Evolutionary conservation across 2,113 vertebrate species (phyloP).

Genomic region (Dryoscopus gambensis): DNA sequence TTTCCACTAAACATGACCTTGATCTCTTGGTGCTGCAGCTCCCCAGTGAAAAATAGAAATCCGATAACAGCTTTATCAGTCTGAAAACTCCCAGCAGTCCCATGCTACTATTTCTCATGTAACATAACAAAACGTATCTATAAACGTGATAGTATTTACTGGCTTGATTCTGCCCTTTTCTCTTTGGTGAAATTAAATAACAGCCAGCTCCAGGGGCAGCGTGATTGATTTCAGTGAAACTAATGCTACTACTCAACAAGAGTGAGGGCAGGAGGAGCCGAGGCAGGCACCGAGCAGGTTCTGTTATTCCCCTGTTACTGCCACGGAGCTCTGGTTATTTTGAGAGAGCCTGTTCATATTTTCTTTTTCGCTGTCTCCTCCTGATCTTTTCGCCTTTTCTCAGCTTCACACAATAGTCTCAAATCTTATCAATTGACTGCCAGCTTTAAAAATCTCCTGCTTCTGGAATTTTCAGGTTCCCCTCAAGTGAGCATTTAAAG

Average conservation of each 20-base stretch:
- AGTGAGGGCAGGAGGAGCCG: conserved; percentile 8
- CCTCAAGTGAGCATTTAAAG: conserved; percentile 24
- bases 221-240: conserved; percentile 60
- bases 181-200: conserved; percentile 60
- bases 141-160: conserved; percentile 54
- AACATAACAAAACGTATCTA: conserved; percentile 61
- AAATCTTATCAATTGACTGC: background rate
- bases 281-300: background rate
- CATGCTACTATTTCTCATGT: conserved; percentile 53
- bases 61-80: conserved; percentile 53
- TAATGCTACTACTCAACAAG: conserved; percentile 24
- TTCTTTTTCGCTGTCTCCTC: background rate
- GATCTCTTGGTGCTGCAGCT: conserved; percentile 51
- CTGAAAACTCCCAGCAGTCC: conserved; percentile 47
- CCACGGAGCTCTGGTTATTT: conserved; percentile 30
- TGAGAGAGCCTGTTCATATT: conserved; percentile 15
- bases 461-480: conserved; percentile 22
- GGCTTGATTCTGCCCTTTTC: conserved; percentile 56
- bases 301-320: conserved; percentile 17
- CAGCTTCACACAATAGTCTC: background rate
- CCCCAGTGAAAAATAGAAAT: conserved; percentile 51
- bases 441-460: conserved; percentile 1
- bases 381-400: background rate
- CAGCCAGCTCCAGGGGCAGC: conserved; percentile 46
- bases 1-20: conserved; percentile 30